Evolutionary conservation across 2,888 invertebrate species (phyloP).

Genomic region (Metopia argyrocephala): DNA sequence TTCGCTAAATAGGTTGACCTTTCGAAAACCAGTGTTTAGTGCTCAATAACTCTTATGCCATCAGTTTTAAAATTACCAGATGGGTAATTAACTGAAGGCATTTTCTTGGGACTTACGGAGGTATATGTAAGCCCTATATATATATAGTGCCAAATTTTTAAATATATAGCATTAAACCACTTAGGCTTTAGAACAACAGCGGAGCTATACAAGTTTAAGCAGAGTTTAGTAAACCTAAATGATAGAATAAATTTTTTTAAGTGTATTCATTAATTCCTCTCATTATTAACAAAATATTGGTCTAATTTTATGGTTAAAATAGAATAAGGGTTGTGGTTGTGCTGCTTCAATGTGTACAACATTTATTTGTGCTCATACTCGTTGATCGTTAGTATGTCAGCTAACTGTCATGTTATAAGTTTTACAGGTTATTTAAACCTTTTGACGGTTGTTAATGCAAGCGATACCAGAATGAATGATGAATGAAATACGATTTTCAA

Average conservation of each 20-base stretch:
- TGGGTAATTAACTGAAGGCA: too few relatives aligned
- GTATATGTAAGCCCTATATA: too few relatives aligned
- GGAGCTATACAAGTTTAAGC: too few relatives aligned
- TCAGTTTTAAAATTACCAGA: too few relatives aligned
- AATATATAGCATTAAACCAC: too few relatives aligned
- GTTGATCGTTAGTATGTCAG: slow-evolving; percentile 53
- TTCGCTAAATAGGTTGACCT: too few relatives aligned
- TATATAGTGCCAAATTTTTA: too few relatives aligned
- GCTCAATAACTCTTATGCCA: too few relatives aligned
- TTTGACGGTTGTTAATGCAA: slow-evolving; percentile 47
- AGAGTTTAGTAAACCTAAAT: too few relatives aligned
- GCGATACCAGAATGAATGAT: slow-evolving; percentile 67
- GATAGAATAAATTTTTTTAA: not conserved
- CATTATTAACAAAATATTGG: slow-evolving; percentile 14
- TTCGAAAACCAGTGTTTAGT: too few relatives aligned
- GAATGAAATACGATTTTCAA: slow-evolving; percentile 74
- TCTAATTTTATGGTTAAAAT: slow-evolving; percentile 25
- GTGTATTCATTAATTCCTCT: slow-evolving; percentile 4
- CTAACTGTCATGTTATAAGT: slow-evolving; percentile 65
- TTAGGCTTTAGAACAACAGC: too few relatives aligned
- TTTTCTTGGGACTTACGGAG: too few relatives aligned
- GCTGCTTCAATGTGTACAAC: not conserved
- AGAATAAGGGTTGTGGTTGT: slow-evolving; percentile 29
- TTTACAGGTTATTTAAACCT: slow-evolving; percentile 66
- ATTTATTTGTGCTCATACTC: not conserved